A percentile compares a stretch with the other conserved stretches of the same genome.
phyloP scores from a whole-genome alignment of 1,140 invertebrate genomes.

The fruit fly (Drosophila melanogaster) region DNA sequence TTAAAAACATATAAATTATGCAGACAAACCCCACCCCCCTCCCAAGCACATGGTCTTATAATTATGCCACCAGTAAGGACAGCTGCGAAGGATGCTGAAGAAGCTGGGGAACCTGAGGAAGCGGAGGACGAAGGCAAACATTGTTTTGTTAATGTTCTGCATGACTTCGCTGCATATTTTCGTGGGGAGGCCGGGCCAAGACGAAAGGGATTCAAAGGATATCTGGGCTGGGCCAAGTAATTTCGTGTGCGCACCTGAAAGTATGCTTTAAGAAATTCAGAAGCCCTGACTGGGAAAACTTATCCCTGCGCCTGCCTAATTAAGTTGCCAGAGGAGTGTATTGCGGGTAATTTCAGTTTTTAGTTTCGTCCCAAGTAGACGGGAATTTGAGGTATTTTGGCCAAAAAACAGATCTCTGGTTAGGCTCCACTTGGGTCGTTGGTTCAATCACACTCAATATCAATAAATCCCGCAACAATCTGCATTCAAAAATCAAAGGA shows the following conservation, averaged over 20 bases:
- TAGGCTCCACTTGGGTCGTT: constrained; percentile 6
- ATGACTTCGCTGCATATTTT: constrained; percentile 59
- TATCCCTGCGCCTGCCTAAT: constrained; percentile 34
- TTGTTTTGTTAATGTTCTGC: constrained; percentile 69
- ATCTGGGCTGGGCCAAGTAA: constrained; percentile 41
- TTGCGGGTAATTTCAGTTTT: constrained; percentile 10
- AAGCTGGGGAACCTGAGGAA: not conserved
- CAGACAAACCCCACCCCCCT: constrained; percentile 28
- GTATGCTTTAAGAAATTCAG: constrained; percentile 75
- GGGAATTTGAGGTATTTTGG: constrained; percentile 13
- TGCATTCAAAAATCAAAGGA: constrained; percentile 82
- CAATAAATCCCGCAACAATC: constrained; percentile 76
- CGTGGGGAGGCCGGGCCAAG: constrained; percentile 8
- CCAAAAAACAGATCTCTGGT: constrained; percentile 1
- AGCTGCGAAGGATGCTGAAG: constrained; percentile 17
- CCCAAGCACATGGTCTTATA: constrained; percentile 44
- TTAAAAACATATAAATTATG: constrained; percentile 83
- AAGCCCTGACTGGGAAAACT: constrained; percentile 29
- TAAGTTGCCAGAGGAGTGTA: constrained; percentile 38
- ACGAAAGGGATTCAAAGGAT: constrained; percentile 30
- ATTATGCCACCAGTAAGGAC: constrained; percentile 59
- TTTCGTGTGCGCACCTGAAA: constrained; percentile 71
- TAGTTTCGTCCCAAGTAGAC: not conserved
- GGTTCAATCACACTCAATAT: constrained; percentile 66
- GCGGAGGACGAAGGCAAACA: constrained; percentile 41